Evolutionary conservation across 2,888 invertebrate genomes (phyloP).

Genomic region (Leptura quadrifasciata): DNA sequence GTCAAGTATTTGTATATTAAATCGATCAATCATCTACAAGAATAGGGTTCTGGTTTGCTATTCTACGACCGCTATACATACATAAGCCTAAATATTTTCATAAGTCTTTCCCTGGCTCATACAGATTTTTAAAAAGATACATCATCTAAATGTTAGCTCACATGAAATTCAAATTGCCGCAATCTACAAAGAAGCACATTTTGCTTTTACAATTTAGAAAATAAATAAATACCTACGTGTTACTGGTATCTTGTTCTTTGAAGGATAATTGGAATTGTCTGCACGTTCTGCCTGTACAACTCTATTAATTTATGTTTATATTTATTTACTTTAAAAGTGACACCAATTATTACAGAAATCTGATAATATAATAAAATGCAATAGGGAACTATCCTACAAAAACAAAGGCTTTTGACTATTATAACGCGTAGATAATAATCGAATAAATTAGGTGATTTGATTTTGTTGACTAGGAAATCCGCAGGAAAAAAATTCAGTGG

Average conservation of each 20-base stretch:
- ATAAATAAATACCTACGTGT: background rate
- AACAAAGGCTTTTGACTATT: too few species aligned
- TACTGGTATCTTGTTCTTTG: background rate
- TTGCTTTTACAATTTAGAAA: background rate
- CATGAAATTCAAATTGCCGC: conserved; percentile 50
- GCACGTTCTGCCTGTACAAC: background rate
- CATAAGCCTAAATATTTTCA: conserved; percentile 66
- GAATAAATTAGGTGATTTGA: too few species aligned
- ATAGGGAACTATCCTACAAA: too few species aligned
- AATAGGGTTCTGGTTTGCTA: conserved; percentile 68
- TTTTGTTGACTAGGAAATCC: too few species aligned
- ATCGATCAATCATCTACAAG: conserved; percentile 74
- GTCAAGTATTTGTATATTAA: conserved; percentile 75
- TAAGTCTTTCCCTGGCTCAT: conserved; percentile 55
- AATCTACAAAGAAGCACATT: conserved; percentile 2
- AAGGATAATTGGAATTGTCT: background rate
- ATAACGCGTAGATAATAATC: too few species aligned
- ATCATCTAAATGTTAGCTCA: conserved; percentile 50
- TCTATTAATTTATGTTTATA: background rate
- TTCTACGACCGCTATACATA: conserved; percentile 66
- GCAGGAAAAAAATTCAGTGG: too few species aligned
- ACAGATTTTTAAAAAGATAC: conserved; percentile 56
- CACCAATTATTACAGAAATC: background rate
- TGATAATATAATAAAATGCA: background rate
- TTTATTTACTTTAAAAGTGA: background rate